Percentiles rank a stretch among this genome's conserved stretches.
Conservation (phyloP, 1,140 invertebrate species). For the Listronotus bonariensis region DNA sequence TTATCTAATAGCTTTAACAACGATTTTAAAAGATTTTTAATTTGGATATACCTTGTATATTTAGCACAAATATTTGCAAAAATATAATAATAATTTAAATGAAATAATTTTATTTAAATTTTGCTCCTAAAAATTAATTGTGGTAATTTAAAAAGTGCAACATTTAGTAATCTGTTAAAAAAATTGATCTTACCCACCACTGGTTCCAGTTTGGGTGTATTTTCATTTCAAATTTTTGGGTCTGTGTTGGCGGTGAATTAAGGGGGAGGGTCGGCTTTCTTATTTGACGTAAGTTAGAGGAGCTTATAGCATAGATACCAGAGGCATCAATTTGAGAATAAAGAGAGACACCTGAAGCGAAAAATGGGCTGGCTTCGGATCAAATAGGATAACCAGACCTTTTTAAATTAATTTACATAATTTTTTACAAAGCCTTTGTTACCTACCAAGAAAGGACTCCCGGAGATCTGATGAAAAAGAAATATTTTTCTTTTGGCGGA, state of each 20-base stretch:
- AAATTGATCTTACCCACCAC: too few relatives aligned
- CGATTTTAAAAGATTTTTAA: too few relatives aligned
- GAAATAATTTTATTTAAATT: too few relatives aligned
- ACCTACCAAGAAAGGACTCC: neutral
- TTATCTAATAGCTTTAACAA: too few relatives aligned
- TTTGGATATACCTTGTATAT: too few relatives aligned
- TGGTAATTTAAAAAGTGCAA: too few relatives aligned
- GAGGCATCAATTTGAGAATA: neutral
- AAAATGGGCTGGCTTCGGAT: neutral
- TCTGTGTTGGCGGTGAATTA: neutral
- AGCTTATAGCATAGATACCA: neutral
- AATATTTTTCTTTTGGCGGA: neutral
- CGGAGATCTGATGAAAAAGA: neutral
- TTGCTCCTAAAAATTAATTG: too few relatives aligned
- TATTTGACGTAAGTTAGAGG: neutral
- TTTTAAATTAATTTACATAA: conserved; percentile 7
- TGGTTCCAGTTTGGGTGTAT: too few relatives aligned
- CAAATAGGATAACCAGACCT: neutral
- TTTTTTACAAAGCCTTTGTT: conserved; percentile 2
- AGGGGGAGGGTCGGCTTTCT: neutral
- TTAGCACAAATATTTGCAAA: too few relatives aligned
- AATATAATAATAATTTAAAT: too few relatives aligned
- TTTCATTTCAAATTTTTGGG: neutral
- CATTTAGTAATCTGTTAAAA: too few relatives aligned
- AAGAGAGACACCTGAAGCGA: conserved; percentile 6